Conservation (phyloP, 1,140 invertebrate species). For the Aricia agestis region DNA sequence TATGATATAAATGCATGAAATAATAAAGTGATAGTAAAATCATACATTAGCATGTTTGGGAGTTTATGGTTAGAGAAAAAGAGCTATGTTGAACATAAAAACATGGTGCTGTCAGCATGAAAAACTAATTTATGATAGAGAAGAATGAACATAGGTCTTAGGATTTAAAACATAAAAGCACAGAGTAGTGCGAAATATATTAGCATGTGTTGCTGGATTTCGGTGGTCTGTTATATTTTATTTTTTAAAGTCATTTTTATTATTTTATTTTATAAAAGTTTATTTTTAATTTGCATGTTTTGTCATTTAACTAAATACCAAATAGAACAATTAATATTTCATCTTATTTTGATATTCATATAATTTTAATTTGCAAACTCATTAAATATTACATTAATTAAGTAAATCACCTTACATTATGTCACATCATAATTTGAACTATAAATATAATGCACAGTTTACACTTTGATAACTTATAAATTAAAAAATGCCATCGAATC, state of each 20-base stretch:
- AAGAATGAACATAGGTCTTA: conserved; percentile 42
- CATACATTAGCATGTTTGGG: conserved; percentile 58
- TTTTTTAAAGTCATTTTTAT: conserved; percentile 29
- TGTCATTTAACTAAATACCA: conserved; percentile 41
- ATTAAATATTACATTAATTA: not conserved
- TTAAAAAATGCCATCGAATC: conserved; percentile 33
- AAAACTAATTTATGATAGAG: conserved; percentile 55
- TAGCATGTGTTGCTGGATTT: conserved; percentile 63
- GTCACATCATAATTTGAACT: not conserved
- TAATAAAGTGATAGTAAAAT: conserved; percentile 42
- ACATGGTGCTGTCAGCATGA: conserved; percentile 61
- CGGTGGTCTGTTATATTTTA: conserved; percentile 48
- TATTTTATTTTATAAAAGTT: conserved; percentile 39
- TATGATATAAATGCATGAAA: conserved; percentile 53
- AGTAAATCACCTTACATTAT: conserved; percentile 4
- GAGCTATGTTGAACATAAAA: conserved; percentile 41
- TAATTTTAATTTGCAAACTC: conserved; percentile 8
- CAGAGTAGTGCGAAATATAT: conserved; percentile 68
- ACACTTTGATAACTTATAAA: not conserved
- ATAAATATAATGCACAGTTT: not conserved
- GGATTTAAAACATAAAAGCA: conserved; percentile 58
- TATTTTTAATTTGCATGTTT: conserved; percentile 61
- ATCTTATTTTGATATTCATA: conserved; percentile 5
- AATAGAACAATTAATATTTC: conserved; percentile 2
- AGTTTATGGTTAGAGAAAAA: conserved; percentile 42